Percentiles rank a stretch among this genome's conserved stretches.
Evolutionary conservation across 2,888 invertebrate genomes (phyloP).

Genomic region (Pyrrhosoma nymphula): DNA sequence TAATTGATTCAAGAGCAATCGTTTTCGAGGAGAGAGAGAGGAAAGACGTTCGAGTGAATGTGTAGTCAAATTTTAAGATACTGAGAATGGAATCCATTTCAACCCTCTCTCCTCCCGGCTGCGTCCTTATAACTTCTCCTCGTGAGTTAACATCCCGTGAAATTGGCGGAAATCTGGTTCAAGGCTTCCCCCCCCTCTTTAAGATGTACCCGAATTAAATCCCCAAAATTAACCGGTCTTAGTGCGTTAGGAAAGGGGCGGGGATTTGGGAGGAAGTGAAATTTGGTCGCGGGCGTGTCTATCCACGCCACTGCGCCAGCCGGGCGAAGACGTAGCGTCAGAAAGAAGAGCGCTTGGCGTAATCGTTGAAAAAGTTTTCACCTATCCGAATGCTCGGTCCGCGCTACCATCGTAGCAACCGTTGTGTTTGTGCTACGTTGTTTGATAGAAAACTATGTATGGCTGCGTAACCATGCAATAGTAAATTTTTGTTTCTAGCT

Average conservation of each 20-base stretch:
- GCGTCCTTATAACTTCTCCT: neutral
- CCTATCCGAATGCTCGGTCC: too few species aligned
- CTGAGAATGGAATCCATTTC: neutral
- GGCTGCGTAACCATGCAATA: too few species aligned
- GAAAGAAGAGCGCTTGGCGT: too few species aligned
- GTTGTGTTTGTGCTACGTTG: too few species aligned
- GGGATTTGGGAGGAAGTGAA: too few species aligned
- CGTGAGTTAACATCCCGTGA: slow-evolving; percentile 8
- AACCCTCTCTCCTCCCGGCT: neutral
- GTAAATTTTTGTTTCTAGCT: too few species aligned
- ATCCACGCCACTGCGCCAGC: too few species aligned
- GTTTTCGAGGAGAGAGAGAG: neutral
- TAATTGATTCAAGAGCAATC: neutral
- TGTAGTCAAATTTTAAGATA: neutral
- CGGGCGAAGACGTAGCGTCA: too few species aligned
- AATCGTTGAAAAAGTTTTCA: too few species aligned
- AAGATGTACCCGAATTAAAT: neutral
- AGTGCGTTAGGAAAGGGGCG: neutral
- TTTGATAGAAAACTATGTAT: too few species aligned
- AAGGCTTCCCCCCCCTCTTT: neutral
- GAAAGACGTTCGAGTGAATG: neutral
- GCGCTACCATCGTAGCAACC: too few species aligned
- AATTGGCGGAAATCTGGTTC: neutral
- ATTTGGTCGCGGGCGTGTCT: too few species aligned
- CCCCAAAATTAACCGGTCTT: neutral